Base-by-base conservation (phyloP, 2,888 invertebrate genomes). In the Drosophila paranaensis region DNA sequence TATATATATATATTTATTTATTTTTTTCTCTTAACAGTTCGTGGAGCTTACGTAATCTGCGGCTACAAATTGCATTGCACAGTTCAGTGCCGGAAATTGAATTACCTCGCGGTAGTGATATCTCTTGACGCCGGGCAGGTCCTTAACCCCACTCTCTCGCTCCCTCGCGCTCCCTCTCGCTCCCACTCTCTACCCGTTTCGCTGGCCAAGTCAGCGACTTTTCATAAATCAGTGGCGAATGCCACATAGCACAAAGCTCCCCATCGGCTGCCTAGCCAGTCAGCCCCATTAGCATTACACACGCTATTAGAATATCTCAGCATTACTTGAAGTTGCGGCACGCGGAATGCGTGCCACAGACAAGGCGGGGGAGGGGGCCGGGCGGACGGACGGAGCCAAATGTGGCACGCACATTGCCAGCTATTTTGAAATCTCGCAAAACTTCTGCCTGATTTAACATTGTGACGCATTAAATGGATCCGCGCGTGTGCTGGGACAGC, bases 291-390 rank as follows among this genome's bases (percentile, higher is more conserved):
- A 88, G 86, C 86, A 86, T 88, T 88, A 88, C 83, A 86, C 87
- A 81, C 72, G 87, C 89, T 81, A 86, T 86, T 86, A 81, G 84
- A 83, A 83, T 88, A 88, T 86, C 78, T 86, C 84, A 70, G 84
- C 72, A 80, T 88, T 83, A 82, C 82, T 77, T 73, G 57, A 54
- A 63, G 79, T 51, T 63, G 72, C 50, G 57, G 58, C 70, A 65
- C 64, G 75, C 50, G 57, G 58, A 64, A 65, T 61, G 75, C 67
- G 50, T 33, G 39, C 25, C 35, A 8, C 55, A 46, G 42, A 5
- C 16, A 16, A 25, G 33, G 20, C 11, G 58, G 33, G 6, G 25
- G 2, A 20, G 20, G 20, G 20, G 20, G 20, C 2, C 0, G 20
- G 20, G 0, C 1, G 20, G 8, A 25, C 45, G 25, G 10, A 14